These are phyloP conservation scores for Coendou prehensilis DNA, from an alignment of 2,797 vertebrate species.

Conservation along the genomic window DNA sequence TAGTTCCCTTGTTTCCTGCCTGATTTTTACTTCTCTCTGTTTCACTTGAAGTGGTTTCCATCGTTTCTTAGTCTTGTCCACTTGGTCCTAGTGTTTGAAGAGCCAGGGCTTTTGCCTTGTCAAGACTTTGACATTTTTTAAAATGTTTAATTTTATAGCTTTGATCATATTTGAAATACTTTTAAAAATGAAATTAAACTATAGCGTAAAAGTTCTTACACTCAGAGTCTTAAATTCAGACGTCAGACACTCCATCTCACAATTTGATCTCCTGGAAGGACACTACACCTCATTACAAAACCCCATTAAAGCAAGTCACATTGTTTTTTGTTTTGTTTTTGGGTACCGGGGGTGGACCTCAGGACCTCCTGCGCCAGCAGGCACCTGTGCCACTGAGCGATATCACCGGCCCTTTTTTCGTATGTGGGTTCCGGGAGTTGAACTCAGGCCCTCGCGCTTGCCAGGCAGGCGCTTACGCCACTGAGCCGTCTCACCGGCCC, in stretches of 20 bases:
- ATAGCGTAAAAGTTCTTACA: not conserved
- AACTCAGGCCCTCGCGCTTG: too few relatives aligned
- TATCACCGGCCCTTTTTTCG: too few relatives aligned
- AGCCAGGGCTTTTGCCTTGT: not conserved
- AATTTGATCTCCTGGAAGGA: not conserved
- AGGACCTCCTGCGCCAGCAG: too few relatives aligned
- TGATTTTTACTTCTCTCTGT: not conserved
- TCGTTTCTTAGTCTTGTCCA: not conserved
- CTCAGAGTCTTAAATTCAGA: not conserved
- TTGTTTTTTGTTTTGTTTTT: too few relatives aligned
- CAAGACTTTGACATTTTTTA: not conserved
- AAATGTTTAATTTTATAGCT: not conserved
- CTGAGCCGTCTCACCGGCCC: too few relatives aligned
- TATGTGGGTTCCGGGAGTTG: too few relatives aligned
- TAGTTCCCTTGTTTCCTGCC: not conserved
- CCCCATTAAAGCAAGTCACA: not conserved
- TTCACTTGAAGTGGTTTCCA: not conserved
- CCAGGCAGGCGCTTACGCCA: too few relatives aligned
- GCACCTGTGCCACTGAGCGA: too few relatives aligned
- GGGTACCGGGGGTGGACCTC: too few relatives aligned
- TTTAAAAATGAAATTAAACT: conserved; percentile 6
- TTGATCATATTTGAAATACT: not conserved
- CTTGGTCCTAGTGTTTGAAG: not conserved
- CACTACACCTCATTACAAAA: not conserved
- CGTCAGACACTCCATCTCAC: not conserved